phyloP scores from a whole-genome alignment of 2,113 vertebrate genomes.

The Opisthocomus hoazin region DNA sequence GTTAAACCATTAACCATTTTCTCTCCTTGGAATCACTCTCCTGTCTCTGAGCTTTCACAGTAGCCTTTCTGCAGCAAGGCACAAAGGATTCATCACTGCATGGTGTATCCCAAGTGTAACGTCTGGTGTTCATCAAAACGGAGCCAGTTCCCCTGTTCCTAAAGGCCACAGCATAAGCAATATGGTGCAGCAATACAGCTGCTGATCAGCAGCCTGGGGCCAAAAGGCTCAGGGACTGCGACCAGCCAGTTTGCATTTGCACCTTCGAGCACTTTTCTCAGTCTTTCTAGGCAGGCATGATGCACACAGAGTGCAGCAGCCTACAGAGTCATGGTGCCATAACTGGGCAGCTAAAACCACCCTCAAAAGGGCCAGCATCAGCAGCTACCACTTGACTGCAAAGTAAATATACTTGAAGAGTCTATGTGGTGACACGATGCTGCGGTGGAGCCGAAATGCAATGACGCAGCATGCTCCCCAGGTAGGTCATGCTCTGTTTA shows the following conservation, averaged over 20 bases:
- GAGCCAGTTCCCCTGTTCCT: background rate
- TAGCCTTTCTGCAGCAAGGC: background rate
- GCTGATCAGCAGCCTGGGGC: background rate
- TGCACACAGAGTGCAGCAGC: background rate
- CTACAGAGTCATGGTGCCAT: fast-evolving
- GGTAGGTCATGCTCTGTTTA: background rate
- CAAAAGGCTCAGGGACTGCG: background rate
- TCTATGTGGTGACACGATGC: fast-evolving
- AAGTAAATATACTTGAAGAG: fast-evolving
- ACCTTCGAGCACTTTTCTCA: background rate
- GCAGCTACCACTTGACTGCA: background rate
- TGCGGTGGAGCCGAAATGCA: background rate
- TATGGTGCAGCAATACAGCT: background rate
- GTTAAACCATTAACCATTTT: background rate
- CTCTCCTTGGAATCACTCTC: background rate
- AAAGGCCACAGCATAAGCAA: background rate
- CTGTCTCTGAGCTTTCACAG: background rate
- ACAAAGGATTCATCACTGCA: background rate
- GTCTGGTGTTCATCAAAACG: background rate
- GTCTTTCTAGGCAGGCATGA: background rate
- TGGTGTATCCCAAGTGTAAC: background rate
- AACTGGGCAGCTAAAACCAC: background rate
- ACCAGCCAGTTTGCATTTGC: background rate
- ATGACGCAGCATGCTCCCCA: fast-evolving
- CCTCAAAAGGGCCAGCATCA: background rate